A percentile compares a stretch with the other conserved stretches of the same genome.
Conservation (phyloP, 37 sponge, comb jelly and placozoan species). For the Amphimedon queenslandica region DNA sequence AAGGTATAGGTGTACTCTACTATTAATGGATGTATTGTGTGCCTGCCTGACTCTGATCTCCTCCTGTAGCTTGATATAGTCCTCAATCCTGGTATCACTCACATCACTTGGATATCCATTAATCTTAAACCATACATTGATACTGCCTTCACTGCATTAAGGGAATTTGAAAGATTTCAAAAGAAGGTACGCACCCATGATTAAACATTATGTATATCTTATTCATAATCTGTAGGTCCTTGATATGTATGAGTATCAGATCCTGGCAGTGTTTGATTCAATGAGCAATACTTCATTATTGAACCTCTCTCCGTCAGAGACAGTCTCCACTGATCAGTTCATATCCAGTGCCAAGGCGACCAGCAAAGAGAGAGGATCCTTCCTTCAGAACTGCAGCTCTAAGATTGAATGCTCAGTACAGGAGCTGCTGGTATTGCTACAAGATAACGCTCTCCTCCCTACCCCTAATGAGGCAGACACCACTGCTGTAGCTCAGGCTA, state of each 20-base stretch:
- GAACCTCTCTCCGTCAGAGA: constrained; percentile 52
- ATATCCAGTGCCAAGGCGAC: constrained; percentile 55
- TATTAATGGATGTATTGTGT: not conserved
- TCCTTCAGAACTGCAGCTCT: constrained; percentile 45
- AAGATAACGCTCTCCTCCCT: constrained; percentile 37
- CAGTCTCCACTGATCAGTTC: constrained; percentile 68
- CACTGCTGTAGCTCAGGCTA: constrained; percentile 41
- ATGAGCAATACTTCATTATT: constrained; percentile 72
- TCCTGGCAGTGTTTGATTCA: constrained; percentile 50
- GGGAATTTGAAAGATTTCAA: constrained; percentile 57
- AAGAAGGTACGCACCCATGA: constrained; percentile 37
- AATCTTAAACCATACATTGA: constrained; percentile 66
- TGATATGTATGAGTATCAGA: constrained; percentile 72
- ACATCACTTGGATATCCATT: constrained; percentile 90
- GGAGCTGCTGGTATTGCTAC: constrained; percentile 59
- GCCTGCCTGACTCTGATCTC: not conserved
- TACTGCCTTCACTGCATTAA: constrained; percentile 31
- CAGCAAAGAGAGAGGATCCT: not conserved
- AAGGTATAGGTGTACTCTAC: constrained; percentile 12
- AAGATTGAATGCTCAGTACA: constrained; percentile 82
- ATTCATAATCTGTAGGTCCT: constrained; percentile 19
- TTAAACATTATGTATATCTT: constrained; percentile 2
- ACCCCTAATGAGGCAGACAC: constrained; percentile 21
- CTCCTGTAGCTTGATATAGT: constrained; percentile 56
- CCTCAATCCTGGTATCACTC: constrained; percentile 70